Conservation (phyloP, 2,113 vertebrate species). For the Verasper variegatus region DNA sequence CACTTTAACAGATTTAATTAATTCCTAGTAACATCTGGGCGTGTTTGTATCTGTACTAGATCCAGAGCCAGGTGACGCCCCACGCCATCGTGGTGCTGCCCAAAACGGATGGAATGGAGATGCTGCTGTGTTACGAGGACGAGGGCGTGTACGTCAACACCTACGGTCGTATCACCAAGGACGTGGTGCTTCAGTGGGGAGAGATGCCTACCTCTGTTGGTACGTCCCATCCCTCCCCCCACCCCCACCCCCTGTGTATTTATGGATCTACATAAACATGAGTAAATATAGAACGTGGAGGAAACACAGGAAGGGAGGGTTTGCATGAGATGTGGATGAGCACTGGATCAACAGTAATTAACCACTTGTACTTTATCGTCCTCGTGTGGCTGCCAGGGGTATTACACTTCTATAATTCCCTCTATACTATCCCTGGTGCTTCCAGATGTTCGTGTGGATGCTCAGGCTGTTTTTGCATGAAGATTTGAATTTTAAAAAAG, state of each 20-base stretch:
- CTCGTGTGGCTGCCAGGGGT: conserved; percentile 7
- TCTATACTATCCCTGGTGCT: background rate
- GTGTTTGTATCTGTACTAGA: conserved; percentile 77
- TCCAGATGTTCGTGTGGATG: too few relatives aligned
- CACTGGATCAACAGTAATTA: background rate
- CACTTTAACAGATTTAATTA: conserved; percentile 37
- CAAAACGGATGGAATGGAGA: conserved; percentile 99
- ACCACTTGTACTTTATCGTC: conserved; percentile 33
- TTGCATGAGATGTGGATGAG: background rate
- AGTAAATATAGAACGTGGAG: background rate
- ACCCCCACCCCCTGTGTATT: background rate
- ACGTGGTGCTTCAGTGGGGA: conserved; percentile 99
- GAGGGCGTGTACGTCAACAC: conserved; percentile 98
- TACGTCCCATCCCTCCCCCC: conserved; percentile 69
- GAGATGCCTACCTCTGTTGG: conserved; percentile 99
- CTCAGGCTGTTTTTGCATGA: too few relatives aligned
- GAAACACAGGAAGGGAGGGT: background rate
- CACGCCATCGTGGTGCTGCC: conserved; percentile 97
- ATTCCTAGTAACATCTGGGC: background rate
- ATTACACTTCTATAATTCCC: background rate
- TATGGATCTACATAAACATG: background rate
- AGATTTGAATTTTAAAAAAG: too few relatives aligned
- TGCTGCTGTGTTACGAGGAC: conserved; percentile 98
- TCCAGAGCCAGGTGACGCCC: conserved; percentile 95
- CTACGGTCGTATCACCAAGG: conserved; percentile 98